Evolutionary conservation across 2,888 invertebrate species (phyloP), one percentile per base, ranked within the genome.

Genomic region (Ennomos fuscantarius): DNA sequence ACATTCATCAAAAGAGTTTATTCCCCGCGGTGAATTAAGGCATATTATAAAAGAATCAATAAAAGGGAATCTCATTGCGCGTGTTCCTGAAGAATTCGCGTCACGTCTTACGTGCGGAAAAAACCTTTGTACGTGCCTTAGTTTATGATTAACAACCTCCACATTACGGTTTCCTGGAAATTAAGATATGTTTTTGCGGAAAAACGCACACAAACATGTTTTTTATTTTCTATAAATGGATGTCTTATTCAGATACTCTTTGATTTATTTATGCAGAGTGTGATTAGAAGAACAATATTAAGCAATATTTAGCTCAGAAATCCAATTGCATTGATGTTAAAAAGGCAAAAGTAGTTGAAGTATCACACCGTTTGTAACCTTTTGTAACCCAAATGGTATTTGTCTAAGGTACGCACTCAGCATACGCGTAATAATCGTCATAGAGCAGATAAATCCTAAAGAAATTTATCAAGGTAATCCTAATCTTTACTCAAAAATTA

Each of bases 21-120:
- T 49, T 35, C 42, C 10, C 31, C 9, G 34, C 1, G 37, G 37
- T 35, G 34, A 34, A 32, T 42, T 48, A 46, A 36, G 50, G 40
- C 33, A 55, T 53, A 56, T 52, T 56, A 60, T 36, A n/a, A 37
- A 48, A 35, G 47, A 61, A 61, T 63, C 67, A 67, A 63, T 66
- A 64, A 48, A 43, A 63, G 54, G 11, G 50, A 61, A 62, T 57
- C 59, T 65, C 63, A 59, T 66, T 63, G 53, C 63, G 58, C 62
- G 58, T 65, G 62, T 68, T 57, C 50, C 15, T 35, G 40, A 32
- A 55, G 61, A 54, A 80, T 81, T 79, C 79, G 1, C 41, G 73
- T 81, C 81, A 82, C 80, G 79, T 74, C 42, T 62, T 64, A 55
- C 66, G 70, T 68, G 62, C 44, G 60, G 70, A 73, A 71, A 74